These are phyloP conservation scores for Ommatoiulus sabulosus DNA, from an alignment of 2,888 invertebrate species.

Conservation along the genomic window DNA sequence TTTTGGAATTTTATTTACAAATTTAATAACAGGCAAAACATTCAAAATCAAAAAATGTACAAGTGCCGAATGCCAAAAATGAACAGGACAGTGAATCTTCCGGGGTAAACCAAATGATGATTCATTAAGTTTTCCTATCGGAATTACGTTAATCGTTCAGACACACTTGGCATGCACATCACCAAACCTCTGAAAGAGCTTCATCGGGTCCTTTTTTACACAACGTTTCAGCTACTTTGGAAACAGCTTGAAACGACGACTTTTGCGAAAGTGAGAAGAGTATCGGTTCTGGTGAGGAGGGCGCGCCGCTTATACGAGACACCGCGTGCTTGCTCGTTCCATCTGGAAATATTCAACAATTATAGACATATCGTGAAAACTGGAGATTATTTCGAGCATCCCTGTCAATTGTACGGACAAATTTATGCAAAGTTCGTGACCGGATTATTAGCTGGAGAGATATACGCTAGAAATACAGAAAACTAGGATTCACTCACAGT, in stretches of 20 bases:
- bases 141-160: background rate
- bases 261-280: constrained; percentile 9
- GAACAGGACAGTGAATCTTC: background rate
- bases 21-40: background rate
- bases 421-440: too few species aligned
- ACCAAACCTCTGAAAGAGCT: constrained; percentile 52
- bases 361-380: too few species aligned
- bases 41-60: background rate
- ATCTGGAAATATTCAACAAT: background rate
- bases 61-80: background rate
- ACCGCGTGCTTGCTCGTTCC: background rate
- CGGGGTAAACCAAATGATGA: constrained; percentile 32
- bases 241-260: constrained; percentile 42
- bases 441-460: too few species aligned
- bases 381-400: too few species aligned
- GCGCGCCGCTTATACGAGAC: background rate
- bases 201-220: constrained; percentile 47
- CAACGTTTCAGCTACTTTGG: constrained; percentile 32
- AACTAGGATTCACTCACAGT: too few species aligned
- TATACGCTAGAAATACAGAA: too few species aligned
- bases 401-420: too few species aligned
- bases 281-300: background rate
- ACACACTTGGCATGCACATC: constrained; percentile 46
- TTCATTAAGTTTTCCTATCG: background rate
- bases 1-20: constrained; percentile 1